These are phyloP conservation scores for Sarcophaga subvicina DNA, from an alignment of 2,888 invertebrate genomes.

Conservation along the genomic window DNA sequence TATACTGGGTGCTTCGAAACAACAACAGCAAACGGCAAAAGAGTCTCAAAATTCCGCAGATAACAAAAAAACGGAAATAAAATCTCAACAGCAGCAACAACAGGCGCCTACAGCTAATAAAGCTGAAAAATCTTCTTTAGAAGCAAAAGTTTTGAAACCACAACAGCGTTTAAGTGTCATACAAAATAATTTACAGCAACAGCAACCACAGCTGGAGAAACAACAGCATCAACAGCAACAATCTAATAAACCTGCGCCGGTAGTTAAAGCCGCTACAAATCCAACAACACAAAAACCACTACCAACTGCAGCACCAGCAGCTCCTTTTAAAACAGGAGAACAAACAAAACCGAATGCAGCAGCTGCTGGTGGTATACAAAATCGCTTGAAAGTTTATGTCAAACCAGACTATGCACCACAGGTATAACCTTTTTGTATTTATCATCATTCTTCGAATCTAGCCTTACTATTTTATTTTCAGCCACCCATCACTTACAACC, in stretches of 20 bases:
- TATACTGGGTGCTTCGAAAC: slow-evolving; percentile 61
- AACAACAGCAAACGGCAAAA: slow-evolving; percentile 39
- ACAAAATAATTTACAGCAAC: slow-evolving; percentile 55
- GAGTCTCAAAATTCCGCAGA: slow-evolving; percentile 50
- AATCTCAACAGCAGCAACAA: slow-evolving; percentile 59
- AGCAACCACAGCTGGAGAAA: slow-evolving; percentile 6
- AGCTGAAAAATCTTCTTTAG: slow-evolving; percentile 53
- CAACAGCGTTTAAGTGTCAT: slow-evolving; percentile 54
- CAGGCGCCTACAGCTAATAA: slow-evolving; percentile 46
- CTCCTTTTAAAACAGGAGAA: background rate
- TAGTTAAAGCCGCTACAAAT: slow-evolving; percentile 13
- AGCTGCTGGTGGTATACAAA: slow-evolving; percentile 43
- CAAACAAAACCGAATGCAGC: slow-evolving; percentile 25
- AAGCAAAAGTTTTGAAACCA: slow-evolving; percentile 50
- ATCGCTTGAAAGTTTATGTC: slow-evolving; percentile 53
- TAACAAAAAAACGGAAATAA: slow-evolving; percentile 50
- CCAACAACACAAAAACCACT: slow-evolving; percentile 55
- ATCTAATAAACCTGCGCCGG: slow-evolving; percentile 20
- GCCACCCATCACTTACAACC: slow-evolving; percentile 32
- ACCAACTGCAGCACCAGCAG: slow-evolving; percentile 31
- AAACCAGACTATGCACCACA: slow-evolving; percentile 47
- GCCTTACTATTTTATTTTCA: background rate
- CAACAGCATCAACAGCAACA: slow-evolving; percentile 4
- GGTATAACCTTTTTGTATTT: slow-evolving; percentile 34
- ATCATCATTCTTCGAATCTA: background rate